Conservation (phyloP, 2,113 vertebrate genomes). For the Neogobius melanostomus region DNA sequence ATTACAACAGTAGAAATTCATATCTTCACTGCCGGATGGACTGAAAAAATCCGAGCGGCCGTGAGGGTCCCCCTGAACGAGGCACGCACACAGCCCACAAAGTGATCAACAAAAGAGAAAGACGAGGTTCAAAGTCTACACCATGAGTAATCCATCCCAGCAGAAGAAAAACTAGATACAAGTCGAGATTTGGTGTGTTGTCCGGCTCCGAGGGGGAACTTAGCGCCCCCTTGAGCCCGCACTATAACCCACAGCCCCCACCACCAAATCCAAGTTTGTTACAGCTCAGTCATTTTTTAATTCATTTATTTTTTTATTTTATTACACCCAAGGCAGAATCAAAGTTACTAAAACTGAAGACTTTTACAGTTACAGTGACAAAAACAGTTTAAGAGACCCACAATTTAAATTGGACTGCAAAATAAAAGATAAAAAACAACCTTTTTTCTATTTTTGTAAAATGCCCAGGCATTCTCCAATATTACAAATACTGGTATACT, state of each 20-base stretch:
- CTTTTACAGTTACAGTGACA: conserved; percentile 99
- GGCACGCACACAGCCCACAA: conserved; percentile 74
- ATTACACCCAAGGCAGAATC: conserved; percentile 99
- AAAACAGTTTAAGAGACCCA: conserved; percentile 98
- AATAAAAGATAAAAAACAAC: conserved; percentile 76
- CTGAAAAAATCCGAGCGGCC: conserved; percentile 87
- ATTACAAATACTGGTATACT: conserved; percentile 99
- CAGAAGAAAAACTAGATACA: conserved; percentile 91
- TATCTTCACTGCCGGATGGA: conserved; percentile 91
- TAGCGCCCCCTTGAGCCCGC: conserved; percentile 64
- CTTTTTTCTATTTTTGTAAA: conserved; percentile 91
- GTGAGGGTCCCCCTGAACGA: conserved; percentile 76
- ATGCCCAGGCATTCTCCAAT: conserved; percentile 98
- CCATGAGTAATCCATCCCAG: conserved; percentile 92
- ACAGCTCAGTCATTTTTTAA: conserved; percentile 62
- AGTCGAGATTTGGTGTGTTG: conserved; percentile 84
- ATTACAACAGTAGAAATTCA: conserved; percentile 88
- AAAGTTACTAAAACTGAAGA: conserved; percentile 97
- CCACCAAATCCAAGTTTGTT: conserved; percentile 61
- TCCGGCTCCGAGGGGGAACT: conserved; percentile 80
- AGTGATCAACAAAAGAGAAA: conserved; percentile 88
- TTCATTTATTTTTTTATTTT: conserved; percentile 79
- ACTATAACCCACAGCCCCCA: conserved; percentile 8
- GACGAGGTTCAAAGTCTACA: conserved; percentile 95
- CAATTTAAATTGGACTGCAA: conserved; percentile 96